These are phyloP conservation scores for Craseonycteris thonglongyai DNA, from an alignment of 2,113 vertebrate genomes.

Conservation along the genomic window DNA sequence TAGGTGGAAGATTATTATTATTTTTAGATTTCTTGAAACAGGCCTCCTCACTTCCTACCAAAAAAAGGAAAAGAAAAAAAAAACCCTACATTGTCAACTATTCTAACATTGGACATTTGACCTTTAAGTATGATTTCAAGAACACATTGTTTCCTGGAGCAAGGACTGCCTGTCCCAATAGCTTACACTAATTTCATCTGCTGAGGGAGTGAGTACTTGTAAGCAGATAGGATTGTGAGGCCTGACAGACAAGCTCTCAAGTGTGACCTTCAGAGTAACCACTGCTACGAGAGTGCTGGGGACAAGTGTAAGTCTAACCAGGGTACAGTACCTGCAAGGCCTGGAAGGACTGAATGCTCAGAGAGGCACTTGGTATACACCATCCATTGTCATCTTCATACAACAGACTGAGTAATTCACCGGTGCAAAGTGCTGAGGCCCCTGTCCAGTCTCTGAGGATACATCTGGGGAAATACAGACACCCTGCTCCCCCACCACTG, in stretches of 20 bases:
- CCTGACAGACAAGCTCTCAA: background rate
- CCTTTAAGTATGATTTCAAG: background rate
- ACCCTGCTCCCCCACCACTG: too few relatives aligned
- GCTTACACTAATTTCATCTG: background rate
- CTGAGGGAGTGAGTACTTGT: background rate
- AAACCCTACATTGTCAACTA: background rate
- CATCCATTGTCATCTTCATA: background rate
- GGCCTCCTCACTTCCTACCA: background rate
- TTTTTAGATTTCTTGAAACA: slow-evolving; percentile 26
- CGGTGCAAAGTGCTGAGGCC: background rate
- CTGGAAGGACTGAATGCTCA: background rate
- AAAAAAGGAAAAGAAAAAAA: background rate
- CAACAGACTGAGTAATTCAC: background rate
- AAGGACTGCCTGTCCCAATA: background rate
- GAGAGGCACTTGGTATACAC: background rate
- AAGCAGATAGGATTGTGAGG: background rate
- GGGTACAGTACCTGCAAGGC: background rate
- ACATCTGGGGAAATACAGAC: background rate
- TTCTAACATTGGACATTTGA: background rate
- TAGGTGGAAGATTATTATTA: background rate
- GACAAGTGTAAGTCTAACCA: background rate
- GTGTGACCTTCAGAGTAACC: background rate
- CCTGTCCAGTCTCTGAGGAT: background rate
- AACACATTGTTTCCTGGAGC: background rate
- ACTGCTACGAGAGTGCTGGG: too few relatives aligned